phyloP scores from a whole-genome alignment of 2,888 invertebrate species.

The Lamellibrachia columna region DNA sequence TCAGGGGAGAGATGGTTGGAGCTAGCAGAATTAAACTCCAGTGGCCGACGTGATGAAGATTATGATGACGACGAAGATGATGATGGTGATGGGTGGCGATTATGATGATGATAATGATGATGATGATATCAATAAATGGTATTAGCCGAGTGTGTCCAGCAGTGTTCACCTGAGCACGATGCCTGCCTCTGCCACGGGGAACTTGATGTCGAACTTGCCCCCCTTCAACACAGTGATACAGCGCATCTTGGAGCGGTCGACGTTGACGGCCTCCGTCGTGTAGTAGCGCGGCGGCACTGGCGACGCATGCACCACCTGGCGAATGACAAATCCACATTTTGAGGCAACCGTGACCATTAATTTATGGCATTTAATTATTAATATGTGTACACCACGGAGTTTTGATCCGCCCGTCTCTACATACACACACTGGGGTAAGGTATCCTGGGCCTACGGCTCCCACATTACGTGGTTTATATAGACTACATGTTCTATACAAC shows the following conservation, averaged over 20 bases:
- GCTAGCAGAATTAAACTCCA: too few species aligned
- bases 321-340: neutral
- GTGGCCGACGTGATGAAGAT: too few species aligned
- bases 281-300: neutral
- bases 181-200: neutral
- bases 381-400: too few species aligned
- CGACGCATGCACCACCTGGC: neutral
- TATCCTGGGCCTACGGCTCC: too few species aligned
- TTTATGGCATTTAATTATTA: too few species aligned
- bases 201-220: conserved; percentile 3
- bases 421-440: too few species aligned
- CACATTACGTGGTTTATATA: too few species aligned
- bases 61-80: too few species aligned
- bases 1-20: too few species aligned
- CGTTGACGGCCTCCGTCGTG: neutral
- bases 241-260: neutral
- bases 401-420: too few species aligned
- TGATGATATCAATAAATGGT: neutral
- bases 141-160: neutral
- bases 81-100: neutral
- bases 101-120: neutral
- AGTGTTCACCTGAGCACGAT: neutral
- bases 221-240: neutral
- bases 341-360: too few species aligned
- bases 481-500: too few species aligned